Base-by-base conservation (phyloP, 2,113 vertebrate genomes). In the Globicephala melas region DNA sequence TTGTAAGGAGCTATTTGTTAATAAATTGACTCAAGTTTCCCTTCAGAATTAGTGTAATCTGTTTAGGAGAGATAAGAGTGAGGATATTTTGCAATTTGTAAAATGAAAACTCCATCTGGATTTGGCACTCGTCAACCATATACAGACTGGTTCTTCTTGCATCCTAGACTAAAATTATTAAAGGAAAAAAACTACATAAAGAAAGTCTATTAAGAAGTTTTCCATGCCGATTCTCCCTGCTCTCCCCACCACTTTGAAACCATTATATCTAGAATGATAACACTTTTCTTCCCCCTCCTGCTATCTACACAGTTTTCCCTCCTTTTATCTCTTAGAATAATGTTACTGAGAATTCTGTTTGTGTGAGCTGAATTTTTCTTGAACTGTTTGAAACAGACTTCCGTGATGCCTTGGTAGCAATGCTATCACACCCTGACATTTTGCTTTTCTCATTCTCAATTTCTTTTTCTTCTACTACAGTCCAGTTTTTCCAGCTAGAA, bases 1-100 rank as follows among this genome's bases (percentile, higher is more conserved):
- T 96, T 97, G 28, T 89, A 36, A 96, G 63, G 31, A 94, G 31
- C 55, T 96, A 36, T 97, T 98, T 93, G 74, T 67, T 96, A 97
- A 97, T 91, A 97, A 96, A 96, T 85, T 71, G 7, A 68, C 62
- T 89, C 63, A 36, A 74, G 38, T 9, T 67, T 96, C 14, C 26
- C 81, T 95, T 97, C 33, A 94, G 79, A 98, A 91, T 89, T 94
- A 90, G 84, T 91, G 9, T 76, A 82, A 88, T 76, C 25, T 96
- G 97, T 33, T 58, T 97, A 41, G 6, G 95, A 79, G 18, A 97
- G 84, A 95, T 92, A 96, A 97, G 68, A 95, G 65, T 38, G 82
- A 94, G 50, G 31, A 93, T 68, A 26, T 97, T 97, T 94, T 80
- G 21, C 17, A 2, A 2, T 96, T 91, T 95, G 14, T 71, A 96